These are phyloP conservation scores for Leptosomus discolor DNA, from an alignment of 2,113 vertebrate genomes.

Conservation along the genomic window DNA sequence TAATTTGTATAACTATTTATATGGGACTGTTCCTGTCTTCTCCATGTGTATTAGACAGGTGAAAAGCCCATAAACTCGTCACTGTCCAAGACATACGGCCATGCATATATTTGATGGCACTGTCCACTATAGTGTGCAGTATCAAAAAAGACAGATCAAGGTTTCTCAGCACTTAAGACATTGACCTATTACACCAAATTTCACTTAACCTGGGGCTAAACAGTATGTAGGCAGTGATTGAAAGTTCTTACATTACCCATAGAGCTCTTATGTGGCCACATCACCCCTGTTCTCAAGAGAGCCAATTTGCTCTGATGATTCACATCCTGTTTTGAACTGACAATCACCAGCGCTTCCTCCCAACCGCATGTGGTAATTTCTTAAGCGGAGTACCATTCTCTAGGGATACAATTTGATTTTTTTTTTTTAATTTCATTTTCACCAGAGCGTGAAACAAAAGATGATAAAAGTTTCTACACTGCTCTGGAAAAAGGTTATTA, in stretches of 20 bases:
- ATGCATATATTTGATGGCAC: background rate
- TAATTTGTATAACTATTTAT: background rate
- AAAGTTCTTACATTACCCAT: slow-evolving; percentile 17
- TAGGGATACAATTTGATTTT: background rate
- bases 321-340: slow-evolving; percentile 25
- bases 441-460: background rate
- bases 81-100: background rate
- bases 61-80: background rate
- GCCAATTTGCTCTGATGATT: background rate
- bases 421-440: background rate
- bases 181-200: background rate
- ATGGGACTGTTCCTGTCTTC: background rate
- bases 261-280: background rate
- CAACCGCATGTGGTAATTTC: background rate
- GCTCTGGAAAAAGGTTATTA: background rate
- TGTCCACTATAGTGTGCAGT: background rate
- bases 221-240: slow-evolving; percentile 1
- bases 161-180: background rate
- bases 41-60: background rate
- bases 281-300: background rate
- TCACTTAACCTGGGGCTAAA: background rate
- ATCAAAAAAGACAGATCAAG: background rate
- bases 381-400: background rate
- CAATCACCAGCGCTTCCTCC: slow-evolving; percentile 19
- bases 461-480: background rate